Evolutionary conservation across 2,797 vertebrate species (phyloP), one percentile per base, ranked within the genome.

Genomic region (Tangara arthus): DNA sequence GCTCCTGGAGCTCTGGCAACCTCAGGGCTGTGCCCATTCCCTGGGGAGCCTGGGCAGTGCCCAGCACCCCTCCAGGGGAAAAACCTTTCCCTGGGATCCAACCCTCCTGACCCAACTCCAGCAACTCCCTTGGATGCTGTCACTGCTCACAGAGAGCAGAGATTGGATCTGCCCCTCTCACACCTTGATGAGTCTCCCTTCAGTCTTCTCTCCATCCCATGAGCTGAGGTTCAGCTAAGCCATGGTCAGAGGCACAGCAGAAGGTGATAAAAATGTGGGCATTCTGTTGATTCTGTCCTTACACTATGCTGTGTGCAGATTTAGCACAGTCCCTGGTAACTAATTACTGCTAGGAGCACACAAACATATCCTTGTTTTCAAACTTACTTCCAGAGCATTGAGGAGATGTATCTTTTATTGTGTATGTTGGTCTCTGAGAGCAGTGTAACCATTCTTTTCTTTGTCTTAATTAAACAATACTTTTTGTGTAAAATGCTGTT

Each of bases 51-150:
- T 70, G 49, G 26, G n/a, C 44, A 70, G 52, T 41, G 64, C 72
- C 47, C 44, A 27, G 24, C 64, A 57, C 28, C n/a, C n/a, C 23
- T 57, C 37, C 59, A 52, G 4, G 10, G 27, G 8, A 83, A 19
- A 15, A 71, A 21, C 3, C 46, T 47, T 44, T 17, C 35, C 30
- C 39, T 24, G 20, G 28, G 2, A 3, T 3, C 30, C 52, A 53
- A 4, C 4, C 9, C 35, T 14, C 27, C 66, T 47, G 39, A 3
- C 19, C 10, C 52, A 35, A 46, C 46, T 70, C 34, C 52, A 59
- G 11, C 28, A 0, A 0, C 3, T 57, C 5, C 34, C 39, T 12
- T 39, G 44, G n/a, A 12, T 57, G 12, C 44, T 71, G 50, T 35
- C 21, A 3, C 26, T 60, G 61, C 39, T 81, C 69, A 19, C 47